Base-by-base conservation (phyloP, 2,113 vertebrate species). In the Trinectes maculatus region DNA sequence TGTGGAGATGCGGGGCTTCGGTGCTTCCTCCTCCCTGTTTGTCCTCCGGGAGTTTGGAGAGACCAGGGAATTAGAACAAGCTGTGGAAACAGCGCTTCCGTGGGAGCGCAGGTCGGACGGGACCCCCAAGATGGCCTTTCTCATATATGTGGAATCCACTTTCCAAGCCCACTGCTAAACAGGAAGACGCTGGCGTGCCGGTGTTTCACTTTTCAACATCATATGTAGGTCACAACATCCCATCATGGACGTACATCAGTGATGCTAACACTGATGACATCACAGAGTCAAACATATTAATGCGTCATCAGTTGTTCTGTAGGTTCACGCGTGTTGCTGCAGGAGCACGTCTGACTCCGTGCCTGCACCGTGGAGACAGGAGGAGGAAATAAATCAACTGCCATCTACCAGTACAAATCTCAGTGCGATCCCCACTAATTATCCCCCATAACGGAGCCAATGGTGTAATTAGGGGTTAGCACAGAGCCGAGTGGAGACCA, bases 391-490 rank as follows among this genome's bases (percentile, higher is more conserved):
- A 87, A 90, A 91, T 89, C 74, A 89, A 64, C 49, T 80, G 74
- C 46, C 47, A 76, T 85, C 57, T 71, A 75, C 75, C 73, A 58
- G 66, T 73, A 82, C 70, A 75, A 80, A 79, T 81, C 71, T 68
- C 71, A 71, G 66, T 71, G 61, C 22, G 52, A 74, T 80, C 89
- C 86, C 65, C 69, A 88, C 85, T 91, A 91, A 93, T 91, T 89
- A 89, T 9, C 48, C 44, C 74, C 77, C 65, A 64, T 89, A 83
- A 86, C 47, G 61, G 73, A 89, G 86, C 77, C 89, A 86, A 89
- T 88, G 77, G 82, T 60, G 71, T 92, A 92, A 93, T 93, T 93
- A 92, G 58, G 74, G 84, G 90, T 89, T 91, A 81, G 86, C 74
- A 70, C 56, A 63, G 56, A 82, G 82, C 73, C 64, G 59, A 90